Percentiles rank a stretch among this genome's conserved stretches.
Evolutionary conservation across 2,888 invertebrate species (phyloP).

Genomic region (Syrphus vitripennis): DNA sequence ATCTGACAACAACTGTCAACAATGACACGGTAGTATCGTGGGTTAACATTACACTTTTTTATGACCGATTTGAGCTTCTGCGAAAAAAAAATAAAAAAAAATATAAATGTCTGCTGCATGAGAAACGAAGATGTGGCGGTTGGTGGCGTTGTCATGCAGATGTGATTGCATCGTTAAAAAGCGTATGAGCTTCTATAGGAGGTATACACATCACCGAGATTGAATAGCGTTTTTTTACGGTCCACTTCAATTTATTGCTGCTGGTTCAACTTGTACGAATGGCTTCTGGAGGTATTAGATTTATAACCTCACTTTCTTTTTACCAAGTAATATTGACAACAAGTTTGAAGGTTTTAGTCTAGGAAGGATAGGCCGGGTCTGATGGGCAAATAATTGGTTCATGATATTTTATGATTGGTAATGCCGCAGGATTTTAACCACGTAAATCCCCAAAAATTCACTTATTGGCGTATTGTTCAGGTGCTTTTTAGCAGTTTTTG

Average conservation of each 20-base stretch:
- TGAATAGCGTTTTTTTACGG: constrained; percentile 48
- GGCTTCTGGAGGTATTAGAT: background rate
- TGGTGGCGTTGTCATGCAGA: constrained; percentile 57
- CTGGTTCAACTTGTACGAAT: constrained; percentile 34
- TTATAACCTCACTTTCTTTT: background rate
- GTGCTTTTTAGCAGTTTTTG: too few species aligned
- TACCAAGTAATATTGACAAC: background rate
- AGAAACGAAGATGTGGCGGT: background rate
- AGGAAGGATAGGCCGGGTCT: too few species aligned
- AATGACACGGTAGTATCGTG: constrained; percentile 13
- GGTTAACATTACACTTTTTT: constrained; percentile 41
- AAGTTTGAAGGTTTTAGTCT: background rate
- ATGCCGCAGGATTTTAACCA: too few species aligned
- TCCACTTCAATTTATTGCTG: constrained; percentile 54
- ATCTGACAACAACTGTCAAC: constrained; percentile 17
- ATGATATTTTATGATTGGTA: too few species aligned
- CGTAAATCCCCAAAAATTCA: too few species aligned
- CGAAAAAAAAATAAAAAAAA: too few species aligned
- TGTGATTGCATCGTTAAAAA: constrained; percentile 61
- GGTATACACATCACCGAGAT: background rate
- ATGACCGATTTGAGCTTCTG: constrained; percentile 64
- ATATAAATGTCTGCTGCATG: constrained; percentile 13
- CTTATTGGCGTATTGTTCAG: too few species aligned
- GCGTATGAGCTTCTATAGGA: constrained; percentile 35
- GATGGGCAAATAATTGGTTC: too few species aligned